phyloP scores from a whole-genome alignment of 2,888 invertebrate species.

The Amblyjoppa fuscipennis region DNA sequence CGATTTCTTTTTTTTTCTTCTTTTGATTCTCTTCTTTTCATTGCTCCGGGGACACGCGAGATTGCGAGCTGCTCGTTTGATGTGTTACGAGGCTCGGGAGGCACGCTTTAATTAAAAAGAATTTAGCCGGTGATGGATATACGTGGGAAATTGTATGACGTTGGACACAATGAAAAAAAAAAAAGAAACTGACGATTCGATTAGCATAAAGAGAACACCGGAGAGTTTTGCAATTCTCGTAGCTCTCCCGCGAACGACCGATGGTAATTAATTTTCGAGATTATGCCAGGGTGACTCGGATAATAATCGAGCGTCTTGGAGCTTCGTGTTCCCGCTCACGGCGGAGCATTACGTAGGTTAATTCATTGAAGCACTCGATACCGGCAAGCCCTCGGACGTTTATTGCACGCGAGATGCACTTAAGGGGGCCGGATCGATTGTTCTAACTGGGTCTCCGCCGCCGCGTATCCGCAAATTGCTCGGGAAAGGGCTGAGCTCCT shows the following conservation, averaged over 20 bases:
- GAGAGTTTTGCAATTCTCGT: neutral
- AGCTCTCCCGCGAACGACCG: neutral
- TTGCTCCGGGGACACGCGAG: neutral
- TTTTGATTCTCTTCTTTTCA: neutral
- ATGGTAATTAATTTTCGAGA: slow-evolving; percentile 18
- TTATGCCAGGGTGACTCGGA: neutral
- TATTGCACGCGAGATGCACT: slow-evolving; percentile 78
- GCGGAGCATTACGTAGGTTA: neutral
- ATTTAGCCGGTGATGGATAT: slow-evolving; percentile 1
- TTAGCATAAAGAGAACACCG: neutral
- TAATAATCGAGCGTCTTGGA: slow-evolving; percentile 24
- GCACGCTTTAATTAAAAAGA: slow-evolving; percentile 1
- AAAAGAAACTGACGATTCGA: neutral
- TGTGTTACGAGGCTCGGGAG: neutral
- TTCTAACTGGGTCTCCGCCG: slow-evolving; percentile 31
- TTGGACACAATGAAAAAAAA: neutral
- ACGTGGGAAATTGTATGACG: neutral
- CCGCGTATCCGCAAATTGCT: slow-evolving; percentile 35
- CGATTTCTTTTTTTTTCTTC: neutral
- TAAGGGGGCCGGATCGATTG: slow-evolving; percentile 65
- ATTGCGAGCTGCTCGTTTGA: slow-evolving; percentile 6
- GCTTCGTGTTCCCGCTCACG: neutral
- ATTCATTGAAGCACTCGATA: slow-evolving; percentile 41
- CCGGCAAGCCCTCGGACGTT: slow-evolving; percentile 68
- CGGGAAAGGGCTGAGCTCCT: slow-evolving; percentile 8